These are phyloP conservation scores for Sinopyrophorus schimmeli DNA, from an alignment of 2,888 invertebrate species.

Conservation along the genomic window DNA sequence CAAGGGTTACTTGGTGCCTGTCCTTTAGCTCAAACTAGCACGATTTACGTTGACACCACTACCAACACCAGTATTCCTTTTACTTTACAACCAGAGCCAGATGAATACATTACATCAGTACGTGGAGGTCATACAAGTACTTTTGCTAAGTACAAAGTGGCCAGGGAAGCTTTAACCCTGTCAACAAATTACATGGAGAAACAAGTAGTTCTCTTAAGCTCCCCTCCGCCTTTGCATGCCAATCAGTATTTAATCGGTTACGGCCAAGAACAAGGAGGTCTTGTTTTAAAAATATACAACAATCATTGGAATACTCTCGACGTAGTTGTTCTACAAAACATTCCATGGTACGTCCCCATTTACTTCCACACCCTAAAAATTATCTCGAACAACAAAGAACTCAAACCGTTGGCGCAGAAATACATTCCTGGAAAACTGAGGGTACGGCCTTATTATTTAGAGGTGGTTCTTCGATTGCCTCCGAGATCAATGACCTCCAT, in stretches of 20 bases:
- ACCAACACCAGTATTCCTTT: slow-evolving; percentile 65
- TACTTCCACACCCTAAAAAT: slow-evolving; percentile 87
- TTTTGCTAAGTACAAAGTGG: slow-evolving; percentile 71
- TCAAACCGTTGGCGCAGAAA: slow-evolving; percentile 63
- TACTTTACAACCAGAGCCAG: slow-evolving; percentile 66
- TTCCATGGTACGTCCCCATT: slow-evolving; percentile 83
- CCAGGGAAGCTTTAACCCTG: slow-evolving; percentile 63
- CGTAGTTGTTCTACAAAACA: slow-evolving; percentile 83
- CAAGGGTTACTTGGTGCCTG: slow-evolving; percentile 82
- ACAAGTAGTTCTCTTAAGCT: slow-evolving; percentile 59
- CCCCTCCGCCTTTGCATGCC: slow-evolving; percentile 72
- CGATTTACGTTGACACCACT: slow-evolving; percentile 79
- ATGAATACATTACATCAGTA: slow-evolving; percentile 61
- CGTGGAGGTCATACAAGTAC: slow-evolving; percentile 70
- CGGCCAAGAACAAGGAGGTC: slow-evolving; percentile 89
- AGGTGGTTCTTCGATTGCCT: slow-evolving; percentile 79
- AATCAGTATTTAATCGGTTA: slow-evolving; percentile 84
- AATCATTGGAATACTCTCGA: slow-evolving; percentile 75
- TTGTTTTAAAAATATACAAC: slow-evolving; percentile 83
- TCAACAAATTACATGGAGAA: slow-evolving; percentile 62
- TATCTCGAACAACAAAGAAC: slow-evolving; percentile 59
- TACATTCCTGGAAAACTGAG: slow-evolving; percentile 82
- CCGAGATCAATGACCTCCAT: slow-evolving; percentile 79
- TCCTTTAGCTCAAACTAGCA: slow-evolving; percentile 76
- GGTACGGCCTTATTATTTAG: slow-evolving; percentile 83